Evolutionary conservation across 2,888 invertebrate species (phyloP), one percentile per base, ranked within the genome.

Genomic region (Aplocera efformata): DNA sequence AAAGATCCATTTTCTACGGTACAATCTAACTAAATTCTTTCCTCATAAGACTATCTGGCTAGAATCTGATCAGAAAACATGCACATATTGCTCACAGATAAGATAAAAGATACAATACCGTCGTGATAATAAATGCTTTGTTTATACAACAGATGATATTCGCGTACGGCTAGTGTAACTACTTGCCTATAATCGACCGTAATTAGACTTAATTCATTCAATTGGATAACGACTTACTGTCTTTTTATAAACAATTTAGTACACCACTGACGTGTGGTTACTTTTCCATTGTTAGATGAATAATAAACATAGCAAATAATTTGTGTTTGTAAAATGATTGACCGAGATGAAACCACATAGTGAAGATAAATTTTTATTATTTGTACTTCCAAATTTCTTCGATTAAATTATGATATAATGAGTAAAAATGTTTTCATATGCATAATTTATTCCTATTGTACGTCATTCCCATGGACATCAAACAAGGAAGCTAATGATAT

Each of bases 121-220:
- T 22, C 20, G 38, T 48, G 50, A 55, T 55, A 50, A 28, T 37
- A 36, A 20, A 39, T 40, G 47, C 50, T 48, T 29, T 46, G 51
- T 52, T 48, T 48, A 52, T 48, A 30, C 34, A 37, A 41, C 37
- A 49, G 33, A 51, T 42, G 35, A 38, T 47, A 44, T 47, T 34
- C 36, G 11, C 27, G 21, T 26, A 23, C 6, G 17, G 11, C 27
- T 7, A 17, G 23, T 41, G 31, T 7, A 28, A n/a, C 30, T 28
- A 35, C 27, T 38, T 34, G 25, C 29, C 29, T 40, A 39, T 36
- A 48, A 47, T 48, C 33, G 34, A 31, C 28, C 23, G 41, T 46
- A 44, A 54, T 50, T 43, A 34, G 32, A 24, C 28, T 28, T 50
- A 51, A 51, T 51, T 51, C 29, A 50, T 51, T 50, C 51, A 51